Base-by-base conservation (phyloP, 2,888 invertebrate species). In the Lumbricus terrestris region DNA sequence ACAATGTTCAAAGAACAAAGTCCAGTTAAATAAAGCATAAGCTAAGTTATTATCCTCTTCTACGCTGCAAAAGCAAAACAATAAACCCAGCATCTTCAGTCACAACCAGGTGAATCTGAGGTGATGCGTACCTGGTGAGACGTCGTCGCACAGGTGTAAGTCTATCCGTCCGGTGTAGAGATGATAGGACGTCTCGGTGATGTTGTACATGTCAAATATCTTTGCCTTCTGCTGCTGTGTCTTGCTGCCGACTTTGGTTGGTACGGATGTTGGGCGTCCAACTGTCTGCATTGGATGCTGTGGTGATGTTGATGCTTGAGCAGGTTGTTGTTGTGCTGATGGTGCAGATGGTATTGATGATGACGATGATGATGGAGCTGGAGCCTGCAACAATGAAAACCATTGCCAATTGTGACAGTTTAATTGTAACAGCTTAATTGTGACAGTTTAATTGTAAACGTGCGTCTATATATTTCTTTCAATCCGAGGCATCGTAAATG, bases 111-210 rank as follows among this genome's bases (percentile, higher is more conserved):
- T n/a, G n/a, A n/a, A n/a, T n/a, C n/a, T n/a, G n/a, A n/a, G n/a
- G n/a, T 40, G 23, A 47, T 47, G 47, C 2, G 4, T 37, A 94
- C 94, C 93, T 91, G 93, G 92, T 88, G 92, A 93, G 37, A 92
- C 94, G 92, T 99, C 99, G 95, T 99, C 99, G 94, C 98, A 98
- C 69, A 99, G 96, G 95, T 99, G 99, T 91, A 99, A 96, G 95
- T 99, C 98, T 93, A 99, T 97, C 93, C 98, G 96, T 92, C 98
- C 97, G 29, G 95, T 95, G 92, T 95, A 96, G 94, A 99, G 97
- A 95, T 99, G 99, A 96, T 99, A 98, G 0, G 99, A 99, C 0
- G 99, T 99, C 95, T 99, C 99, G 0, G 97, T 96, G n/a, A 99
- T 98, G 96, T 99, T 98, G 95, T 97, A 98, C 89, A 96, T 96